Percentiles rank a stretch among this genome's conserved stretches.
phyloP scores from a whole-genome alignment of 2,797 vertebrate genomes.

The Sylvilagus floridanus region DNA sequence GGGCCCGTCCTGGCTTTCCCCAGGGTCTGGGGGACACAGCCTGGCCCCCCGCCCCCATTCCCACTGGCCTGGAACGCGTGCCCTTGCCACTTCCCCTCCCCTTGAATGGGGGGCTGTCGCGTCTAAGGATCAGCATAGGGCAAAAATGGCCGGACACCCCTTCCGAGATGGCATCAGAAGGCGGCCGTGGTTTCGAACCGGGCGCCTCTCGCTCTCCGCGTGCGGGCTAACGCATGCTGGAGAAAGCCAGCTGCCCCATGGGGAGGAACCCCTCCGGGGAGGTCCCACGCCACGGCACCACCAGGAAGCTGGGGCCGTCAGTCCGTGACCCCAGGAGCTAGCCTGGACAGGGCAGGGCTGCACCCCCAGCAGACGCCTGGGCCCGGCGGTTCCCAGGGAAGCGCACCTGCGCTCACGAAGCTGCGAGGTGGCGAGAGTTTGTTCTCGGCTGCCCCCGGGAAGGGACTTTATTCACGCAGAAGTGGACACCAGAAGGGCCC shows the following conservation, averaged over 20 bases:
- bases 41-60: too few species aligned
- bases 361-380: background rate
- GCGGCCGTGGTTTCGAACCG: background rate
- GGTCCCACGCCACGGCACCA: background rate
- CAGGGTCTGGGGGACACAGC: background rate
- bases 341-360: background rate
- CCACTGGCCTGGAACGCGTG: background rate
- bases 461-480: background rate
- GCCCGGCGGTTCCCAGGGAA: background rate
- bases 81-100: background rate
- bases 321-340: background rate
- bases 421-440: background rate
- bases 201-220: background rate
- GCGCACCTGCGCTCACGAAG: slow-evolving; percentile 10
- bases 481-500: background rate
- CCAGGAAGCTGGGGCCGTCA: background rate
- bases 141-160: background rate
- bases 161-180: background rate
- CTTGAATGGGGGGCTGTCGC: background rate
- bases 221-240: background rate
- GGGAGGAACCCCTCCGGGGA: background rate
- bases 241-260: background rate
- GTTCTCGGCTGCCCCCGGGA: background rate
- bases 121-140: background rate
- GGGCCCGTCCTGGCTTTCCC: background rate